Conservation (phyloP, 2,888 invertebrate species). For the Silvanus unidentatus region DNA sequence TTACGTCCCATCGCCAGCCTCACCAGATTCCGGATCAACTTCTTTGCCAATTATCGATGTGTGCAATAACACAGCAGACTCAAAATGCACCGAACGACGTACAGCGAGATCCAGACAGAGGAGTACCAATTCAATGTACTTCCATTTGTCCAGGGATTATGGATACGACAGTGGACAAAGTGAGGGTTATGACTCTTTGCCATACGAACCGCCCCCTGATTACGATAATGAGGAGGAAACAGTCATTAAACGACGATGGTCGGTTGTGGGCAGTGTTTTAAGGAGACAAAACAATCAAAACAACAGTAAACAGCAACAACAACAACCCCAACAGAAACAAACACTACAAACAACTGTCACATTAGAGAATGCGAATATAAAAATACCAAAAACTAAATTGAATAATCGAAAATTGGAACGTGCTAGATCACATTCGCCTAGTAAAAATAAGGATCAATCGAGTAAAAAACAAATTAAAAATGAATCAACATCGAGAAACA, state of each 20-base stretch:
- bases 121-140: slow-evolving; percentile 24
- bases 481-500: slow-evolving; percentile 26
- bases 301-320: slow-evolving; percentile 16
- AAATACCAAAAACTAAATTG: slow-evolving; percentile 42
- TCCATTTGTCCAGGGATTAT: slow-evolving; percentile 30
- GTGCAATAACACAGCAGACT: slow-evolving; percentile 1
- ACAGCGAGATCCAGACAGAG: slow-evolving; percentile 32
- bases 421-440: slow-evolving; percentile 43
- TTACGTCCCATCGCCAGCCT: slow-evolving; percentile 62
- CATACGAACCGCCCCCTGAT: slow-evolving; percentile 45
- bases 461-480: slow-evolving; percentile 27
- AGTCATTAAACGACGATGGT: slow-evolving; percentile 34
- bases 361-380: slow-evolving; percentile 35
- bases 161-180: slow-evolving; percentile 41
- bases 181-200: slow-evolving; percentile 36
- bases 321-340: slow-evolving; percentile 13
- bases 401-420: slow-evolving; percentile 34
- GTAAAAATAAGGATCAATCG: slow-evolving; percentile 35
- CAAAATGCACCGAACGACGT: slow-evolving; percentile 20
- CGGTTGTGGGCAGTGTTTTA: slow-evolving; percentile 37
- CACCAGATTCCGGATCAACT: slow-evolving; percentile 24
- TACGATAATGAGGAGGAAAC: slow-evolving; percentile 36
- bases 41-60: slow-evolving; percentile 23
- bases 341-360: slow-evolving; percentile 15
- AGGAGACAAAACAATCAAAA: slow-evolving; percentile 16